These are phyloP conservation scores for Thunnus thynnus DNA, from an alignment of 2,113 vertebrate species.

Conservation along the genomic window DNA sequence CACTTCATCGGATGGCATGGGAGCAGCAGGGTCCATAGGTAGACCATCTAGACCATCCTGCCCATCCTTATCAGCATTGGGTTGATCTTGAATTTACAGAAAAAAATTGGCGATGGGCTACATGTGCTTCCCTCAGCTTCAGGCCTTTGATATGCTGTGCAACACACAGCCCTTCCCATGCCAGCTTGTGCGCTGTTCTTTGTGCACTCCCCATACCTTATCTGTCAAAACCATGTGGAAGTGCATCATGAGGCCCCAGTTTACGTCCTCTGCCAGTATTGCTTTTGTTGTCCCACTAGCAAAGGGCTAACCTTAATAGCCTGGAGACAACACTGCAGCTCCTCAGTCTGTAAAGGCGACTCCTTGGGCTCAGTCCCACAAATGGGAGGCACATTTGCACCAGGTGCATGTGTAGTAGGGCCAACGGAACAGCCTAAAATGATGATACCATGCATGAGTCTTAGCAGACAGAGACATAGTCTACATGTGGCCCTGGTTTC, in stretches of 20 bases:
- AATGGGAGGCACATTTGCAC: not conserved
- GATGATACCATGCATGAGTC: not conserved
- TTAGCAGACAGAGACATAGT: not conserved
- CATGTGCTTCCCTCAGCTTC: not conserved
- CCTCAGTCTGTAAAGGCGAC: not conserved
- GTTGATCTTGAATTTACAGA: conserved; percentile 6
- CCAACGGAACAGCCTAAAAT: not conserved
- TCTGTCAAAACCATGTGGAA: conserved; percentile 16
- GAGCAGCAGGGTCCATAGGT: too few species aligned
- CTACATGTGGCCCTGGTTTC: not conserved
- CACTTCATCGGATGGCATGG: too few species aligned
- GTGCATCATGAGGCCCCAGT: not conserved
- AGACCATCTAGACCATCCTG: not conserved
- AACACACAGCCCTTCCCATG: conserved; percentile 5
- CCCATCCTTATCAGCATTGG: not conserved
- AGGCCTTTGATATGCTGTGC: conserved; percentile 15
- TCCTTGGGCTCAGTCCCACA: not conserved
- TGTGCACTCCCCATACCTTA: conserved; percentile 19
- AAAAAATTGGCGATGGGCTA: not conserved
- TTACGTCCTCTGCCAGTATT: conserved; percentile 20
- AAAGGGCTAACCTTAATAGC: not conserved
- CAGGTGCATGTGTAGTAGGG: not conserved
- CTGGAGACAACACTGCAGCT: not conserved
- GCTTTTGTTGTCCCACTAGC: conserved; percentile 21
- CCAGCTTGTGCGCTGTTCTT: not conserved